These are phyloP conservation scores for Portevinia maculata DNA, from an alignment of 2,888 invertebrate species.

Conservation along the genomic window DNA sequence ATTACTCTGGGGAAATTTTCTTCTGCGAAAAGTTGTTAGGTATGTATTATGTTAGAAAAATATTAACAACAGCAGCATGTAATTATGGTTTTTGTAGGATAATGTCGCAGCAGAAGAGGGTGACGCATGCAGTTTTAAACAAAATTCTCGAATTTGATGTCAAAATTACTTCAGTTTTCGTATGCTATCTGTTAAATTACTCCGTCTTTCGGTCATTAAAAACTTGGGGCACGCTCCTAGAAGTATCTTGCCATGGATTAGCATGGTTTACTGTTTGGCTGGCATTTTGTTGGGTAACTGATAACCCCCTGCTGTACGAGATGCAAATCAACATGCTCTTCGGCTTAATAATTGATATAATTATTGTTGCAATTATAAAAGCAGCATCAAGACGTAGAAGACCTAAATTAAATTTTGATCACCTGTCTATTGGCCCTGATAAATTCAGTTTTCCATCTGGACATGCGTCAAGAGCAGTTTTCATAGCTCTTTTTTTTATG, in stretches of 20 bases:
- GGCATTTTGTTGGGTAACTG: slow-evolving; percentile 90
- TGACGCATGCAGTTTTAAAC: not conserved
- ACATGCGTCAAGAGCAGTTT: slow-evolving; percentile 93
- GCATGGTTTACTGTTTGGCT: slow-evolving; percentile 92
- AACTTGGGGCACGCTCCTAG: slow-evolving; percentile 79
- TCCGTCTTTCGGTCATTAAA: slow-evolving; percentile 78
- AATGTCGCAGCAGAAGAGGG: not conserved
- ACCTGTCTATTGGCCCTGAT: slow-evolving; percentile 91
- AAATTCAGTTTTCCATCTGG: slow-evolving; percentile 97
- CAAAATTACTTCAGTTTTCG: slow-evolving; percentile 78
- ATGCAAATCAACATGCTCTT: slow-evolving; percentile 93
- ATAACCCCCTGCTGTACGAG: slow-evolving; percentile 88
- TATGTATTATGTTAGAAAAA: too few relatives aligned
- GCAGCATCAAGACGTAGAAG: slow-evolving; percentile 90
- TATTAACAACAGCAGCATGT: too few relatives aligned
- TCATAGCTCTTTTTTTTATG: slow-evolving; percentile 89
- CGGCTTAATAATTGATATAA: slow-evolving; percentile 90
- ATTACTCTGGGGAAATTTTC: too few relatives aligned
- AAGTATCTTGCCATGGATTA: slow-evolving; percentile 94
- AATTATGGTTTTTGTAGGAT: not conserved
- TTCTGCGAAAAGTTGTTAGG: too few relatives aligned
- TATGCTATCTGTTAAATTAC: slow-evolving; percentile 78
- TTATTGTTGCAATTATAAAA: slow-evolving; percentile 90
- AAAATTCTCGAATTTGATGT: slow-evolving; percentile 78
- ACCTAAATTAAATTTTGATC: slow-evolving; percentile 87